phyloP scores from a whole-genome alignment of 1,140 invertebrate genomes.

The Lineus longissimus region DNA sequence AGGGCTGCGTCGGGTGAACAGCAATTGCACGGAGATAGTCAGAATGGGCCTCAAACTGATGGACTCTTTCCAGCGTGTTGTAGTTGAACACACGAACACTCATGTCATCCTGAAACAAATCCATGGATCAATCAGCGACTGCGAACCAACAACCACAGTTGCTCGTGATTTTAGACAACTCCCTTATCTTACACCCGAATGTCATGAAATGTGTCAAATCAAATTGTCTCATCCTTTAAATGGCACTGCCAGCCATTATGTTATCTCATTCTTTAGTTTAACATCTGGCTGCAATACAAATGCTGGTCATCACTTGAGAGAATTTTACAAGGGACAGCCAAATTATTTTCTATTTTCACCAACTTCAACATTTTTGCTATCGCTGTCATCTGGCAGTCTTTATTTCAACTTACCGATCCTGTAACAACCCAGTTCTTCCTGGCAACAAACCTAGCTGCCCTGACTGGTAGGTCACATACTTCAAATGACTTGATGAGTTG shows the following conservation, averaged over 20 bases:
- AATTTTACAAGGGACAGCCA: no score
- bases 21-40: slow-evolving; percentile 96
- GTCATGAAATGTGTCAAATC: no score
- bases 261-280: no score
- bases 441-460: slow-evolving; percentile 91
- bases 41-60: slow-evolving; percentile 96
- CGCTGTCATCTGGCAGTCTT: no score
- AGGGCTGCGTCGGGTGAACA: slow-evolving; percentile 95
- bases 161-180: no score
- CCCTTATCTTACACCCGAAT: no score
- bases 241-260: no score
- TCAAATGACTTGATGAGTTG: slow-evolving; percentile 91
- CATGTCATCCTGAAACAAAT: slow-evolving; percentile 59
- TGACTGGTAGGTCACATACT: slow-evolving; percentile 91
- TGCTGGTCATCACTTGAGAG: no score
- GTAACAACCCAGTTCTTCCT: slow-evolving; percentile 98
- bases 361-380: no score
- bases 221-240: no score
- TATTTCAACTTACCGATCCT: slow-evolving; percentile 83
- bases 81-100: slow-evolving; percentile 94
- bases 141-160: background rate
- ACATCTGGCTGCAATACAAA: no score
- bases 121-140: background rate
- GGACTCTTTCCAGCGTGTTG: slow-evolving; percentile 93
- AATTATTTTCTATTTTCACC: no score